Base-by-base conservation (phyloP, 1,140 invertebrate species). In the Drosophila pachea region DNA sequence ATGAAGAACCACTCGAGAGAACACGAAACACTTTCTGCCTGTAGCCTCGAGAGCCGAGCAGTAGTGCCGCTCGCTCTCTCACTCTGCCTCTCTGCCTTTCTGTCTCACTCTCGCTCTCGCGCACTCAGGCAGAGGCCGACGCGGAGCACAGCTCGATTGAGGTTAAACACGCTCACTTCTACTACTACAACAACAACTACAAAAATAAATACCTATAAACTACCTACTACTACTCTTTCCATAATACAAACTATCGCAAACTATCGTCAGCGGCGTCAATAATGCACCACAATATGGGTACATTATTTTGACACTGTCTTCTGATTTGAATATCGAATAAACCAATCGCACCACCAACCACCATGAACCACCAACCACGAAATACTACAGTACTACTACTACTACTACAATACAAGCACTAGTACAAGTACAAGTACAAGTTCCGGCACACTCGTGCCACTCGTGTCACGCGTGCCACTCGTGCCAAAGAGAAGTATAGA, bases 261-360 rank as follows among this genome's bases (percentile, higher is more conserved):
- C 79, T 84, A 66, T 66, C 36, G 64, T 70, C 49, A 78, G 62
- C 86, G 84, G 81, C 86, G 86, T 88, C 86, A 79, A 88, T 88
- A 88, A 86, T 81, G 75, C 86, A 86, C 83, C 76, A 86, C 49
- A 61, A 67, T 64, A 71, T 82, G 88, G 88, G 88, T 89, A 68
- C 82, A 88, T 89, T 89, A 78, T 89, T 89, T 89, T 89, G 88
- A 89, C 88, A 89, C 88, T 89, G 88, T 89, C 88, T 89, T 89
- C 88, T 89, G 88, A 89, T 89, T 89, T 89, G 87, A 83, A 89
- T 89, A 89, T 82, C 78, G 76, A 79, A 71, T 77, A 77, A 68
- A 68, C 66, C 66, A 83, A 82, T 79, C 73, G 74, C 78, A 83
- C 79, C 72, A 81, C 67, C 73, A 84, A 84, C 68, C 74, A 82